Evolutionary conservation across 2,797 vertebrate genomes (phyloP), one percentile per base, ranked within the genome.

Genomic region (Iguana delicatissima): DNA sequence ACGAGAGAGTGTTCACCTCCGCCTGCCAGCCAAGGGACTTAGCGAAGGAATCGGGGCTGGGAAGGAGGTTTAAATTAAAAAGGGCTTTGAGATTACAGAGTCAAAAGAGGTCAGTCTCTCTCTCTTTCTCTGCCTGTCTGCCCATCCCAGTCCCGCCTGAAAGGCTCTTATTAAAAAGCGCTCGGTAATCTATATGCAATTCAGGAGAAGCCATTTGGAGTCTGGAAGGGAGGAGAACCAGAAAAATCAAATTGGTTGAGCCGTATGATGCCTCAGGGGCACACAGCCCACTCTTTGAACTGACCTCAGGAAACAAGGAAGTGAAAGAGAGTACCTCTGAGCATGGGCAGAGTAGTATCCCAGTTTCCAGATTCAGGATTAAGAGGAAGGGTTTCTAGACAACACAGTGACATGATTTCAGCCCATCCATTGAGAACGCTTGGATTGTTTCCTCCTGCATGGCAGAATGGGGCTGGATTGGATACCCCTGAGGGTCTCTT

Each of bases 11-110:
- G 9, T 1, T 18, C 76, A 14, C 67, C 24, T 26, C 52, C 26
- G 7, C 46, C 24, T 6, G 29, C 74, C 79, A 86, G 50, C 24
- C 5, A 3, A 20, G 12, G 38, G 89, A 74, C 83, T 92, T 91
- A 86, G 46, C 5, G 42, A 46, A 86, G 92, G 88, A 87, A 91
- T 9, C 14, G 32, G 80, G 81, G n/a, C 5, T 35, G 91, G 72
- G 59, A 79, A 46, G 50, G 79, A 79, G 72, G 80, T 95, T 46
- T 85, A 83, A 87, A 92, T 94, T 93, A 88, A 94, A 91, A 92
- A 67, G 2, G 38, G 83, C 80, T 92, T 76, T 91, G 57, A 82
- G 92, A 89, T 95, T 92, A 90, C 18, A 81, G 89, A 92, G 92
- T 88, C 89, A 84, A 82, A n/a, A 80, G 52, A 93, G 94, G 92